A percentile compares a stretch with the other conserved stretches of the same genome.
Conservation (phyloP, 2,888 invertebrate genomes). For the Pseudococcus longispinus region DNA sequence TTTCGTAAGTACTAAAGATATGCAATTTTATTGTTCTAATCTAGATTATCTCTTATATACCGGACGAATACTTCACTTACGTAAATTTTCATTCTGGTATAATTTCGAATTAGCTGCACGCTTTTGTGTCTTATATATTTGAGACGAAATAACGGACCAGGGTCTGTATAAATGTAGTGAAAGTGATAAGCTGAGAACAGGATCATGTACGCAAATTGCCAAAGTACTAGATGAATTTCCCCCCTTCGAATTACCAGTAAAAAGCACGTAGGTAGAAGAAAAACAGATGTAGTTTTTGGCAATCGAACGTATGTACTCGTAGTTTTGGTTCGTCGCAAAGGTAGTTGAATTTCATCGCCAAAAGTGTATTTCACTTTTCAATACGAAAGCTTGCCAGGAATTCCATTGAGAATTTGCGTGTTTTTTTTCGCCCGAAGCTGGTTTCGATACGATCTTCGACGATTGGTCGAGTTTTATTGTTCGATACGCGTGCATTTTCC, state of each 20-base stretch:
- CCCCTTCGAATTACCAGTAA: not conserved
- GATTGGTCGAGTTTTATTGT: not conserved
- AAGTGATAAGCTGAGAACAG: not conserved
- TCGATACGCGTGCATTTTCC: not conserved
- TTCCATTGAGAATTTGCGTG: not conserved
- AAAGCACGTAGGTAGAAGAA: not conserved
- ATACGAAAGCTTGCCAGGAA: conserved; percentile 10
- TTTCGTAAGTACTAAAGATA: conserved; percentile 81
- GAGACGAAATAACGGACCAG: not conserved
- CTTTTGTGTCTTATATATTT: not conserved
- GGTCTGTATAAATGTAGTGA: not conserved
- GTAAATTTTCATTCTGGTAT: not conserved
- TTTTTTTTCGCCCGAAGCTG: not conserved
- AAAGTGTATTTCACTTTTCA: conserved; percentile 8
- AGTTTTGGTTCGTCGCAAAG: not conserved
- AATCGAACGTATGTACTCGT: not conserved
- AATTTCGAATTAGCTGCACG: not conserved
- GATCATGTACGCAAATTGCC: not conserved
- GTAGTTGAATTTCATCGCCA: not conserved
- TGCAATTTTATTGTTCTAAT: conserved; percentile 28
- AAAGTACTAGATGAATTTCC: not conserved
- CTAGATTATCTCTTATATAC: not conserved
- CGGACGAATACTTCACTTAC: not conserved
- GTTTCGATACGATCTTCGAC: not conserved
- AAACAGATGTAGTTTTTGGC: conserved; percentile 16